Conservation (phyloP, 2,888 invertebrate genomes). For the Dione vanillae region DNA sequence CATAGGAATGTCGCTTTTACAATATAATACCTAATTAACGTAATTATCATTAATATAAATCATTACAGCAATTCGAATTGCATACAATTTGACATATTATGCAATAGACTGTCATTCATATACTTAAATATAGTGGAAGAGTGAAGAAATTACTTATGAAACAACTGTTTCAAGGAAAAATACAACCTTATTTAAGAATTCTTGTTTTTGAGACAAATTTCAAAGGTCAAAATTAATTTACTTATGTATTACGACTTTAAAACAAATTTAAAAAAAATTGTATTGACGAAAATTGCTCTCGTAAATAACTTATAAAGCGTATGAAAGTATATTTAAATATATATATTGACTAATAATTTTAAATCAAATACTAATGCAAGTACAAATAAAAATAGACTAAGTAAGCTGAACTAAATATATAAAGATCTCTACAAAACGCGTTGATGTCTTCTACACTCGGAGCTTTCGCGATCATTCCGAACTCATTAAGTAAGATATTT, state of each 20-base stretch:
- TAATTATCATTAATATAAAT: conserved; percentile 8
- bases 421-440: conserved; percentile 50
- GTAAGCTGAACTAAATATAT: too few species aligned
- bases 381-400: too few species aligned
- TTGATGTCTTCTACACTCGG: conserved; percentile 61
- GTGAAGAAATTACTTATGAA: conserved; percentile 18
- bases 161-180: conserved; percentile 11
- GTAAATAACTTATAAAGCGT: too few species aligned
- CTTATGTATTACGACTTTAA: background rate
- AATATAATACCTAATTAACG: background rate
- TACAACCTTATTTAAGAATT: background rate
- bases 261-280: too few species aligned
- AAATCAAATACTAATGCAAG: too few species aligned
- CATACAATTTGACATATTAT: conserved; percentile 12
- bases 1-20: conserved; percentile 16
- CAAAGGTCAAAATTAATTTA: background rate
- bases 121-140: background rate
- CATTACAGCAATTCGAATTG: conserved; percentile 14
- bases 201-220: background rate
- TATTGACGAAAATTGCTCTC: too few species aligned
- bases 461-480: conserved; percentile 35
- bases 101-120: conserved; percentile 3
- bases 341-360: too few species aligned
- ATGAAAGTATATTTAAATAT: too few species aligned
- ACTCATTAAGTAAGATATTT: conserved; percentile 1